phyloP scores from a whole-genome alignment of 2,888 invertebrate species.

The Callyntrura sp. region DNA sequence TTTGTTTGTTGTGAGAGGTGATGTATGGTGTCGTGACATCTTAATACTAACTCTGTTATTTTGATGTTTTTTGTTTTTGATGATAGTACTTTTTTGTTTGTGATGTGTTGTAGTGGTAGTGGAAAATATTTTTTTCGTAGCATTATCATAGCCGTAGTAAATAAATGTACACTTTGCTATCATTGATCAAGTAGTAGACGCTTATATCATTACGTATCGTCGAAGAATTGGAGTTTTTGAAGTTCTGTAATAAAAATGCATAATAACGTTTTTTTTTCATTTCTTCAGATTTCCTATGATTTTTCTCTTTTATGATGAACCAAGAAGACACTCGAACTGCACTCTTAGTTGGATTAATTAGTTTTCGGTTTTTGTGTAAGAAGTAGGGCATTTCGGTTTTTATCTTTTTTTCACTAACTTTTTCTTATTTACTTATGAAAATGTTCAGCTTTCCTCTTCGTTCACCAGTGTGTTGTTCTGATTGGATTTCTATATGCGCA shows the following conservation, averaged over 20 bases:
- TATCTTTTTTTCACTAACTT: neutral
- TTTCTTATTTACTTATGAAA: conserved; percentile 23
- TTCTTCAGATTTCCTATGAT: conserved; percentile 15
- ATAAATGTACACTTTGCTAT: conserved; percentile 13
- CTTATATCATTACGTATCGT: neutral
- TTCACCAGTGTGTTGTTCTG: conserved; percentile 9
- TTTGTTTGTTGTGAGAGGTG: conserved; percentile 22
- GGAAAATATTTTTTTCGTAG: conserved; percentile 50
- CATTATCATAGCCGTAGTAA: conserved; percentile 18
- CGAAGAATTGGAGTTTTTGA: neutral
- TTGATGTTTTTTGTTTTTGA: conserved; percentile 30
- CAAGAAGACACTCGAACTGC: conserved; percentile 57
- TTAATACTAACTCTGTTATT: neutral
- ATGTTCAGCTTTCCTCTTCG: neutral
- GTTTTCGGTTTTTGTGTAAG: conserved; percentile 9
- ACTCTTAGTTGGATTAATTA: conserved; percentile 12
- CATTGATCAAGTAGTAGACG: neutral
- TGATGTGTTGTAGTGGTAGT: conserved; percentile 45
- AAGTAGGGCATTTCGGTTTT: neutral
- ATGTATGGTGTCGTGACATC: conserved; percentile 22
- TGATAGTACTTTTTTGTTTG: conserved; percentile 35
- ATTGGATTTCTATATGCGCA: conserved; percentile 27
- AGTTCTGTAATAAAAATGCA: conserved; percentile 25
- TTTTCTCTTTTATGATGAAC: neutral
- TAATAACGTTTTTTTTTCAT: conserved; percentile 18